Base-by-base conservation (phyloP, 2,113 vertebrate species). In the Thalassoma bifasciatum region DNA sequence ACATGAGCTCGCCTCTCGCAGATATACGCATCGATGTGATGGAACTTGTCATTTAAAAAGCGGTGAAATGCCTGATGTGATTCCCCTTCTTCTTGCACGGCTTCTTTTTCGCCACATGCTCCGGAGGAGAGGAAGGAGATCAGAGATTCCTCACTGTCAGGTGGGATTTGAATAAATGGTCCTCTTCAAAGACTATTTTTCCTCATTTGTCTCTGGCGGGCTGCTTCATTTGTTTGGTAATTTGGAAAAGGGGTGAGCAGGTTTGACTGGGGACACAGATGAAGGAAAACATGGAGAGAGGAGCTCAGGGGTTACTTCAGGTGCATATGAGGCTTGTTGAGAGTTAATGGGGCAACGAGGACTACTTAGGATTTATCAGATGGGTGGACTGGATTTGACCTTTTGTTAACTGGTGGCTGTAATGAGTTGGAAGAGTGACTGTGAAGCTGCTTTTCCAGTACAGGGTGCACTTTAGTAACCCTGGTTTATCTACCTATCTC, bases 141-240 rank as follows among this genome's bases (percentile, higher is more conserved):
- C 87, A 82, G 80, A 85, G 84, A 88, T 85, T 88, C 73, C 34
- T 51, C 56, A 54, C 75, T 87, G 85, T 82, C 92, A 85, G 76
- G 53, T 38, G 57, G 85, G 87, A 93, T 92, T 88, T 89, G 58
- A 92, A 92, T 90, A 90, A 91, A 92, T 87, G 86, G 72, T 70
- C 66, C 62, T 80, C 75, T 88, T 91, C 86, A 88, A 89, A 83
- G 84, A 76, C 85, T 26, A 90, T 91, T 92, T 88, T 89, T 92
- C 83, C 88, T 92, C 86, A 92, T 92, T 92, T 91, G 86, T 88
- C 75, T 86, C 72, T 70, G 57, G 87, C 38, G 63, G 70, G 77
- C 80, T 52, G 92, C 83, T 91, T 91, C 85, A 91, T 92, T 93
- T 92, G 86, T 90, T 89, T 90, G 84, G 75, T 83, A 85, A 92